A percentile compares a stretch with the other conserved stretches of the same genome.
These are phyloP conservation scores for Mystacornis crossleyi DNA, from an alignment of 2,113 vertebrate species.

Conservation along the genomic window DNA sequence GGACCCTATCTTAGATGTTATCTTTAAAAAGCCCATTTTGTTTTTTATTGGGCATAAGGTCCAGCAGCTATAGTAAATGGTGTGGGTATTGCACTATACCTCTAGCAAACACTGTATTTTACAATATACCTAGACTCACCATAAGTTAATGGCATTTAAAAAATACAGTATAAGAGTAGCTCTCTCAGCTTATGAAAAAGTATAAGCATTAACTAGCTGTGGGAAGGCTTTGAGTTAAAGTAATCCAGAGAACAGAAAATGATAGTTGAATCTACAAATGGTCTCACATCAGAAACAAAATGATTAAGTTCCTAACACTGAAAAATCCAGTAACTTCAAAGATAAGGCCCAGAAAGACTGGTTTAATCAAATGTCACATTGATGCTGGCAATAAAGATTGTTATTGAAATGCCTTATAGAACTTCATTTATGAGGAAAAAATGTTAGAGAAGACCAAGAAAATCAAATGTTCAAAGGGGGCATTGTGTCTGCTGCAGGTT, in stretches of 20 bases:
- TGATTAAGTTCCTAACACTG: slow-evolving; percentile 52
- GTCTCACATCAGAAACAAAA: slow-evolving; percentile 44
- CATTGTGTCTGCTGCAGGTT: not conserved
- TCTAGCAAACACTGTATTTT: not conserved
- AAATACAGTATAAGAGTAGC: not conserved
- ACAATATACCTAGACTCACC: not conserved
- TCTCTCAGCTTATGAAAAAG: not conserved
- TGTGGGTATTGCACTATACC: not conserved
- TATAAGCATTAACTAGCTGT: not conserved
- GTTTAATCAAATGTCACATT: slow-evolving; percentile 54
- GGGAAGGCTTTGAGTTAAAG: not conserved
- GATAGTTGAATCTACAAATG: slow-evolving; percentile 14
- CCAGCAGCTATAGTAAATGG: not conserved
- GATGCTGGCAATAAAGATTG: not conserved
- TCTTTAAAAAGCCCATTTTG: not conserved
- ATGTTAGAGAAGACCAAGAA: not conserved
- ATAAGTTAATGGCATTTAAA: not conserved
- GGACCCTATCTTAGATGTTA: not conserved
- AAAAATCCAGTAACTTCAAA: slow-evolving; percentile 46
- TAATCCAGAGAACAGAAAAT: slow-evolving; percentile 19
- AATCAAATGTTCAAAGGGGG: not conserved
- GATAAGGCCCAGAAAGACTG: slow-evolving; percentile 16
- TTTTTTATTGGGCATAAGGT: not conserved
- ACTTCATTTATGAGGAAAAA: not conserved
- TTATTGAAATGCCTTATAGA: not conserved